Conservation (phyloP, 2,113 vertebrate genomes). For the Alexandromys fortis region DNA sequence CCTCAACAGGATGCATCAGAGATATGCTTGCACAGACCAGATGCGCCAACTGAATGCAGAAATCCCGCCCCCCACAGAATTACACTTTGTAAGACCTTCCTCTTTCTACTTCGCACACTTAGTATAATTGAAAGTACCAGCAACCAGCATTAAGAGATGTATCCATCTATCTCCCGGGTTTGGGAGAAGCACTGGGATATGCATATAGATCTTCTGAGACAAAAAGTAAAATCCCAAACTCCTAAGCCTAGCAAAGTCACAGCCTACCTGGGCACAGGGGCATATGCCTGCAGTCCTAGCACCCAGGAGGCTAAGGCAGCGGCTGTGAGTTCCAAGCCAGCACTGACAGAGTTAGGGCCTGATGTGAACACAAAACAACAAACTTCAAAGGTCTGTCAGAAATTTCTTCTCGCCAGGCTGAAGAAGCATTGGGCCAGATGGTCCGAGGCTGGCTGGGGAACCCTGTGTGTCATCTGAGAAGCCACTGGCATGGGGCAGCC, state of each 20-base stretch:
- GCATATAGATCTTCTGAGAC: background rate
- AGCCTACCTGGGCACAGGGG: background rate
- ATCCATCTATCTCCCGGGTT: too few species aligned
- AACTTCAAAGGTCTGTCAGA: background rate
- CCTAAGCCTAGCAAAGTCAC: constrained; percentile 28
- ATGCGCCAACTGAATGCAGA: background rate
- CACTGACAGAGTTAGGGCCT: background rate
- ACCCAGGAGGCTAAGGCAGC: background rate
- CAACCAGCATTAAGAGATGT: background rate
- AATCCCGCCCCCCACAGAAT: background rate
- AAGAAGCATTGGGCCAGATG: background rate
- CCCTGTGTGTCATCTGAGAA: background rate
- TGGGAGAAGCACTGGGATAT: too few species aligned
- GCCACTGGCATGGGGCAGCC: background rate
- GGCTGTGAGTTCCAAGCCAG: background rate
- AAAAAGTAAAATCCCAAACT: background rate
- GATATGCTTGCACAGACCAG: background rate
- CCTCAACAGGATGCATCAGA: background rate
- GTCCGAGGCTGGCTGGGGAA: background rate
- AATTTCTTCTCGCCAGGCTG: background rate
- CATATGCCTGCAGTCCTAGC: too few species aligned
- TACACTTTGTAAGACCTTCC: background rate
- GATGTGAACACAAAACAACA: background rate
- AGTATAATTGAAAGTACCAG: background rate
- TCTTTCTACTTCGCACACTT: background rate